Evolutionary conservation across 2,113 vertebrate genomes (phyloP).

Genomic region (Gavia stellata): DNA sequence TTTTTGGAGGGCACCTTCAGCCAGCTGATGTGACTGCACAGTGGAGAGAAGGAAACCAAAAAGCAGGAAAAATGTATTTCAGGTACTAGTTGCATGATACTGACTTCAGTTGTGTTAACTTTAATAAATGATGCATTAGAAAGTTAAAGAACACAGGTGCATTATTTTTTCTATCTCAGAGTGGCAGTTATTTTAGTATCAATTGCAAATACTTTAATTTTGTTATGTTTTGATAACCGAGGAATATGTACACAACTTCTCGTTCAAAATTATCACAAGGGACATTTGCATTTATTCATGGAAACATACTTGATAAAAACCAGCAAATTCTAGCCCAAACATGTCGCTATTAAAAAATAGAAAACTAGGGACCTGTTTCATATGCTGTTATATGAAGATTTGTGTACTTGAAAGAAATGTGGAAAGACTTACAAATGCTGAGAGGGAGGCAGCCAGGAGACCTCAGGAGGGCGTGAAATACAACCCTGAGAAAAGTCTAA

Average conservation of each 20-base stretch:
- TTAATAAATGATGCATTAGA: background rate
- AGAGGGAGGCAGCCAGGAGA: background rate
- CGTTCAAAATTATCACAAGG: background rate
- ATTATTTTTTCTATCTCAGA: background rate
- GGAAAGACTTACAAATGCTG: background rate
- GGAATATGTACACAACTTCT: background rate
- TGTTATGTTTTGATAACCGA: background rate
- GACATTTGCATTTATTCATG: background rate
- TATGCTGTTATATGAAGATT: background rate
- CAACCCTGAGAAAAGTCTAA: background rate
- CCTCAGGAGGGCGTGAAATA: background rate
- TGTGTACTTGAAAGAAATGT: background rate
- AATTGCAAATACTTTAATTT: background rate
- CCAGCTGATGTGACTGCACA: constrained; percentile 84
- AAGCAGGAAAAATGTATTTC: constrained; percentile 82
- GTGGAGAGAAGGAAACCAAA: constrained; percentile 89
- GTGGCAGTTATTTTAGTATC: background rate
- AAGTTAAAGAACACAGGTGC: background rate
- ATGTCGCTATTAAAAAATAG: background rate
- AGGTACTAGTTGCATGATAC: constrained; percentile 74
- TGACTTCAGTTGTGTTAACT: background rate
- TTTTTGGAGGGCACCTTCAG: constrained; percentile 86
- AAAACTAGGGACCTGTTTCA: background rate
- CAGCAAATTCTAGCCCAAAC: background rate
- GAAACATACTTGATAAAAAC: background rate